phyloP scores from a whole-genome alignment of 1,140 invertebrate genomes.

The Samia ricini region DNA sequence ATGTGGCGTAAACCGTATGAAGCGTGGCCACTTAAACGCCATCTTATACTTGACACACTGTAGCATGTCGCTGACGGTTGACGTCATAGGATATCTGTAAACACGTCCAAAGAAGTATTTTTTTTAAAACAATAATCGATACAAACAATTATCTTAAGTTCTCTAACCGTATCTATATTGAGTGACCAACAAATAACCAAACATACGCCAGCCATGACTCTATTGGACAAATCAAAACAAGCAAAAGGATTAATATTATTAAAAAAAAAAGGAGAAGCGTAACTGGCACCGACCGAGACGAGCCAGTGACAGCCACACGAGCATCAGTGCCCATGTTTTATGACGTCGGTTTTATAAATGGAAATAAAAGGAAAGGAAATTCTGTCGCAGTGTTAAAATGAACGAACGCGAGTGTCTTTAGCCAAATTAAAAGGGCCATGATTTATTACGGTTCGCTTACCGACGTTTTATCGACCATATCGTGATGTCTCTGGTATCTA shows the following conservation, averaged over 20 bases:
- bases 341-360: constrained; percentile 41
- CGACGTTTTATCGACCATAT: constrained; percentile 6
- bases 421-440: constrained; percentile 53
- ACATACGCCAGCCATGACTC: not conserved
- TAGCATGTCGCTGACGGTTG: no score
- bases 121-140: no score
- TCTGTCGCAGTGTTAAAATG: constrained; percentile 43
- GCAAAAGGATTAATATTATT: constrained; percentile 7
- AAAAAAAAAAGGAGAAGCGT: constrained; percentile 10
- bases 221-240: constrained; percentile 14
- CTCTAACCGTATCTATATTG: not conserved
- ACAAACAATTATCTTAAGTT: not conserved
- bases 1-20: no score
- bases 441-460: constrained; percentile 33
- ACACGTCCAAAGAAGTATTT: no score
- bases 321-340: constrained; percentile 47
- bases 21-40: no score
- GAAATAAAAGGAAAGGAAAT: constrained; percentile 48
- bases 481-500: not conserved
- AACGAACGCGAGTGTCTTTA: constrained; percentile 38
- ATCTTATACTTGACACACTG: no score
- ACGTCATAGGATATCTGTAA: no score
- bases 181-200: not conserved
- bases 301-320: constrained; percentile 26
- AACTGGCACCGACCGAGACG: constrained; percentile 11